Base-by-base conservation (phyloP, 2,797 vertebrate genomes). In the Meda fulgida region DNA sequence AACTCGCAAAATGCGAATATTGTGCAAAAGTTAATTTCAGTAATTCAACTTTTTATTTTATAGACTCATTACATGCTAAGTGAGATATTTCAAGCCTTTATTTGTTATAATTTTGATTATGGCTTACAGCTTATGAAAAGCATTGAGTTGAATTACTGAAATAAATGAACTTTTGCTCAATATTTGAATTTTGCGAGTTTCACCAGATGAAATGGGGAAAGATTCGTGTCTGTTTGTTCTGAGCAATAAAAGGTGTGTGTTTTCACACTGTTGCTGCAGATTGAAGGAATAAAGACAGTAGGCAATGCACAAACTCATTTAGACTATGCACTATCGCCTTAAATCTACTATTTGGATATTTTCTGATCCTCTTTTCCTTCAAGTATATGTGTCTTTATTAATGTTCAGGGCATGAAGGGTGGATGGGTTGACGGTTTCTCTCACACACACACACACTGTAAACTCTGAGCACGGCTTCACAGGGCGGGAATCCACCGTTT, bases 381-480 rank as follows among this genome's bases (percentile, higher is more conserved):
- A 90, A 90, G 84, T 36, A 75, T 36, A 43, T 34, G 86, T 91
- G 90, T 93, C 92, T 89, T 80, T 90, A 85, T 88, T 90, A 43
- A 86, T 90, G 87, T 90, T 87, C 91, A 84, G 92, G 86, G 86
- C 88, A 83, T 78, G 83, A 88, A 55, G 87, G 93, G 89, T 91
- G 88, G 84, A 87, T 29, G 91, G 92, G 92, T 90, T 80, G 66
- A 85, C 84, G 66, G 77, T 69, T 83, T 89, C 86, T 89, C 89
- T 73, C 86, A 70, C 69, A 87, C 91, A 91, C 92, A 93, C 93
- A 94, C 94, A 93, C 93, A 94, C 94, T 94, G 93, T 95, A 92
- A 92, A 91, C 90, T 90, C 93, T 75, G 91, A 90, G 92, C 94
- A 93, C 92, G 83, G 92, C 89, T 89, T 91, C 18, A 23, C 14